Evolutionary conservation across 2,113 vertebrate species (phyloP).

Genomic region (Tenrec ecaudatus): DNA sequence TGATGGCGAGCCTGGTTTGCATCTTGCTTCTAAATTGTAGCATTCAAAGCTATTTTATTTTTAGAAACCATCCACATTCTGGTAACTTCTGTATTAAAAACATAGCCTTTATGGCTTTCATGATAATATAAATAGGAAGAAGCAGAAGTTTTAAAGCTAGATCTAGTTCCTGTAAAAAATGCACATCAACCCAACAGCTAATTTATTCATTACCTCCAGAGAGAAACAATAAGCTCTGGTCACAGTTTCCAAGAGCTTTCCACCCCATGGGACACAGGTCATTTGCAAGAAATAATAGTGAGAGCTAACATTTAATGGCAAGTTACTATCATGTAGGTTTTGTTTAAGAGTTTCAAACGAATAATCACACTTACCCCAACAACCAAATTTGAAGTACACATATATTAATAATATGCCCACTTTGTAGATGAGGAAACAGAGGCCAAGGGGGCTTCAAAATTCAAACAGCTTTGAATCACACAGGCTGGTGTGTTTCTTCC

Average conservation of each 20-base stretch:
- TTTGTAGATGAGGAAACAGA: slow-evolving; percentile 4
- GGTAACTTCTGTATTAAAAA: background rate
- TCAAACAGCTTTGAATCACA: background rate
- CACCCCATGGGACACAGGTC: background rate
- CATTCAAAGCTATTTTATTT: slow-evolving; percentile 21
- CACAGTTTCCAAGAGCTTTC: background rate
- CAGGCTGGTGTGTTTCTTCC: too few relatives aligned
- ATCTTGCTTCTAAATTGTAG: background rate
- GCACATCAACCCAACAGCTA: background rate
- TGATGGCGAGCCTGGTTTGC: slow-evolving; percentile 11
- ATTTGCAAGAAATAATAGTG: background rate
- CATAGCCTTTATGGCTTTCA: background rate
- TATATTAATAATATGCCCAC: background rate
- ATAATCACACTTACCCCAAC: background rate
- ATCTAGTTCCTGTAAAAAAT: background rate
- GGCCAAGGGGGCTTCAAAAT: background rate
- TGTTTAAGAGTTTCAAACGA: background rate
- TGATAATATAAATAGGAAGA: background rate
- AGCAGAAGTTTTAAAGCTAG: slow-evolving; percentile 24
- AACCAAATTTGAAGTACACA: background rate
- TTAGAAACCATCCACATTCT: background rate
- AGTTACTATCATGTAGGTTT: background rate
- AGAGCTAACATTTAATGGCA: background rate
- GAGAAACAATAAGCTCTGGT: background rate
- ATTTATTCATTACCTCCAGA: background rate